phyloP scores from a whole-genome alignment of 2,888 invertebrate species.

The Oligia latruncula region DNA sequence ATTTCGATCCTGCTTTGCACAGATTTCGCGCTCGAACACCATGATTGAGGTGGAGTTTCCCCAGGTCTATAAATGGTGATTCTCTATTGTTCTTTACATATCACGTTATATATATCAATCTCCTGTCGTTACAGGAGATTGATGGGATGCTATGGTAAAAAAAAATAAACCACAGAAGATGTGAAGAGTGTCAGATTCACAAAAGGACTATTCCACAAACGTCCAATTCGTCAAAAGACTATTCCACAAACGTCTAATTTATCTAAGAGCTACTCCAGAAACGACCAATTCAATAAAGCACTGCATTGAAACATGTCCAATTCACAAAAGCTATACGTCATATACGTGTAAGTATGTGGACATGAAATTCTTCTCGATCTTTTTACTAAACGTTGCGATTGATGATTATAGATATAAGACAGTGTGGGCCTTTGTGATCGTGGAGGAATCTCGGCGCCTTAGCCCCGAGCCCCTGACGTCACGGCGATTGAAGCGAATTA shows the following conservation, averaged over 20 bases:
- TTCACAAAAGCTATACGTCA: neutral
- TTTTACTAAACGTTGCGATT: neutral
- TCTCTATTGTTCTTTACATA: neutral
- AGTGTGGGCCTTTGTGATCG: neutral
- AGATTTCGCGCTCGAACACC: neutral
- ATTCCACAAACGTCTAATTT: too few relatives aligned
- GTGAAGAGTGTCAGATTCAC: neutral
- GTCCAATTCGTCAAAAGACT: neutral
- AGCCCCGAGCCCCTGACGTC: conserved; percentile 22
- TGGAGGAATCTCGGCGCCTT: conserved; percentile 23
- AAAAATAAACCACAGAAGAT: neutral
- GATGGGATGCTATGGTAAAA: neutral
- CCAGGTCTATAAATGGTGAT: neutral
- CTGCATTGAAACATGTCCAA: neutral
- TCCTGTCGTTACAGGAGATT: neutral
- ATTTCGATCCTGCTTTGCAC: neutral
- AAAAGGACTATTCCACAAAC: neutral
- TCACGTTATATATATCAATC: too few relatives aligned
- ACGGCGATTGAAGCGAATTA: conserved; percentile 11
- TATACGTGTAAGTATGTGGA: neutral
- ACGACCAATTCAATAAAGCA: neutral
- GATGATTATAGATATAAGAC: neutral
- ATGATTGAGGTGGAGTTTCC: neutral
- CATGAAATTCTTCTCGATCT: neutral
- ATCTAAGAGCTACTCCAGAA: neutral